Evolutionary conservation across 2,797 vertebrate genomes (phyloP).

Genomic region (Perdix hodgsoniae): DNA sequence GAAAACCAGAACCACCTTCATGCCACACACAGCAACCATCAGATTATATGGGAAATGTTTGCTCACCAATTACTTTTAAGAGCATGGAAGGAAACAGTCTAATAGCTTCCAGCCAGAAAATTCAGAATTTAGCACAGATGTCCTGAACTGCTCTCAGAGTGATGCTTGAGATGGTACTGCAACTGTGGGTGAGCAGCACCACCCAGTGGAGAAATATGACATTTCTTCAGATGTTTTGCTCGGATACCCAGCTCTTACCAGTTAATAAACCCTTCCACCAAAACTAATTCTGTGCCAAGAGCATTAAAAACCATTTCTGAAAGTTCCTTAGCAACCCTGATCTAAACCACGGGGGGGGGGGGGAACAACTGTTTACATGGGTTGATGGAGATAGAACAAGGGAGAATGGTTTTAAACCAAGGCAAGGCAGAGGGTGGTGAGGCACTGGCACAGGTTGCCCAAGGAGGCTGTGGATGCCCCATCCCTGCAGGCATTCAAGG

Average conservation of each 20-base stretch:
- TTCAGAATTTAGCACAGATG: background rate
- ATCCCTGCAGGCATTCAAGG: too few species aligned
- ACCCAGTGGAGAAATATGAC: conserved; percentile 35
- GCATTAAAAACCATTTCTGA: rapidly evolving
- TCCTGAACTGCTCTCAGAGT: background rate
- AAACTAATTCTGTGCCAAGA: background rate
- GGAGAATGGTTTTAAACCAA: too few species aligned
- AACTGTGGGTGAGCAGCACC: conserved; percentile 50
- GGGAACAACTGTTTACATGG: too few species aligned
- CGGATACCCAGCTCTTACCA: rapidly evolving
- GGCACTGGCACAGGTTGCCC: too few species aligned
- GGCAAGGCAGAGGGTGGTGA: too few species aligned
- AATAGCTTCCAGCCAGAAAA: background rate
- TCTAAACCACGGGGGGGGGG: background rate
- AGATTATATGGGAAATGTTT: background rate
- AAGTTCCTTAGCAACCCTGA: background rate
- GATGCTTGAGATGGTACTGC: rapidly evolving
- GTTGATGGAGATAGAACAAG: too few species aligned
- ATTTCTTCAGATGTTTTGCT: background rate
- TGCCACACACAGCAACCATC: background rate
- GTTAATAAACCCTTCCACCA: background rate
- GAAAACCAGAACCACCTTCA: background rate
- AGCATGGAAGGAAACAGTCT: rapidly evolving
- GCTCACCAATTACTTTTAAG: background rate
- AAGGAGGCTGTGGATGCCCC: too few species aligned